Evolutionary conservation across 2,113 vertebrate genomes (phyloP).

Genomic region (Glaucomys volans): DNA sequence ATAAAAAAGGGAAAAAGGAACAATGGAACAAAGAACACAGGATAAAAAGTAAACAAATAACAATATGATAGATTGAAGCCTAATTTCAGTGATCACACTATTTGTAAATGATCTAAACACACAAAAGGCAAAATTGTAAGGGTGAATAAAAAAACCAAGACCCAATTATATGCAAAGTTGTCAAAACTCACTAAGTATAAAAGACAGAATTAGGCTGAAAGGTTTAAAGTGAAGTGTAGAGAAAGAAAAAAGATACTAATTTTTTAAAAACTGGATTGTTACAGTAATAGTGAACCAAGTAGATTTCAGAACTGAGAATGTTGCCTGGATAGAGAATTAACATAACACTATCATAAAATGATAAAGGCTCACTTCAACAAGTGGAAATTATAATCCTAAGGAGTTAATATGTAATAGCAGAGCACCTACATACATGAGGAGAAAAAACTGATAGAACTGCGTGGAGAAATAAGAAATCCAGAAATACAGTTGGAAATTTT

Average conservation of each 20-base stretch:
- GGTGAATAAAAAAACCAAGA: background rate
- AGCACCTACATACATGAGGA: background rate
- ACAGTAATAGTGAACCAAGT: background rate
- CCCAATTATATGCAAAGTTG: background rate
- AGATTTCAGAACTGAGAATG: slow-evolving; percentile 17
- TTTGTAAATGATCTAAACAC: background rate
- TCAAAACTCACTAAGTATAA: background rate
- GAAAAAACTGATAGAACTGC: background rate
- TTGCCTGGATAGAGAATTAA: background rate
- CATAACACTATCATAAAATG: background rate
- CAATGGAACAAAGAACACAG: background rate
- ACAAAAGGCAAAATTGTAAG: background rate
- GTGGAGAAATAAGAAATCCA: background rate
- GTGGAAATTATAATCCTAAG: background rate
- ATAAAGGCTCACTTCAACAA: background rate
- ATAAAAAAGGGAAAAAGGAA: background rate
- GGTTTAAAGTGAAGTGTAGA: background rate
- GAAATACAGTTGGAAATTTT: background rate
- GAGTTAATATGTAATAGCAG: background rate
- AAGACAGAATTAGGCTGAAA: background rate
- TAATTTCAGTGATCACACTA: background rate
- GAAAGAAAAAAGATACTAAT: background rate
- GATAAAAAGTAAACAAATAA: background rate
- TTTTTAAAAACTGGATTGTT: background rate
- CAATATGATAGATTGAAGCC: background rate